Base-by-base conservation (phyloP, 2,797 vertebrate species). In the Sphenodon punctatus region DNA sequence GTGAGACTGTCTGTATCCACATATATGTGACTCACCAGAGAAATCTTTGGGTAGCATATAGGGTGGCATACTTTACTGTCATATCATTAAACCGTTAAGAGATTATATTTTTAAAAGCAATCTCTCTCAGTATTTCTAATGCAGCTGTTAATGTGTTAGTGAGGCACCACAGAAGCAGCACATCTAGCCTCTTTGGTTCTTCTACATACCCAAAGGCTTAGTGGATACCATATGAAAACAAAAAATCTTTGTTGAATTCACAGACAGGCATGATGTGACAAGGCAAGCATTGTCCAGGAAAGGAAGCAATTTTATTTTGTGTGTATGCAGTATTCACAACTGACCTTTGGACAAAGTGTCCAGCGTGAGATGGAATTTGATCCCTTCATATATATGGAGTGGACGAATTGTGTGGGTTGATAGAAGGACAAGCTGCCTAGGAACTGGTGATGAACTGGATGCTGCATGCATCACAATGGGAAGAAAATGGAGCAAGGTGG, bases 301-400 rank as follows among this genome's bases (percentile, higher is more conserved):
- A 20, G n/a, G 5, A 59, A 0, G 0, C 10, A 45, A 38, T 17
- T 45, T 20, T 17, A 22, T 17, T 10, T 45, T 1, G 1, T 53
- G 9, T 32, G 36, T 51, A 16, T 60, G 45, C 45, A 12, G 6
- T 51, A 22, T 4, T 72, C 43, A 25, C 11, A 25, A 25, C 25
- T 49, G 25, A 48, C 48, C 58, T 41, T 42, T 36, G 38, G 51
- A 69, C 23, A 72, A n/a, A 59, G 27, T 17, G 14, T 7, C 27
- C 30, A 59, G 53, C 30, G 25, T 30, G 53, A 9, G 20, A 25
- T 71, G 36, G 27, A 56, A 71, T 46, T 58, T 65, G 34, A 34
- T 22, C 14, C 9, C 1, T 3, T 11, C 7, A 1, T 49, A n/a
- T 15, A 15, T 25, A 66, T 11, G 25, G 2, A 72, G 14, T 14